Percentiles rank a stretch among this genome's conserved stretches.
These are phyloP conservation scores for Sinocyclocheilus maitianheensis DNA, from an alignment of 2,113 vertebrate genomes.

Conservation along the genomic window DNA sequence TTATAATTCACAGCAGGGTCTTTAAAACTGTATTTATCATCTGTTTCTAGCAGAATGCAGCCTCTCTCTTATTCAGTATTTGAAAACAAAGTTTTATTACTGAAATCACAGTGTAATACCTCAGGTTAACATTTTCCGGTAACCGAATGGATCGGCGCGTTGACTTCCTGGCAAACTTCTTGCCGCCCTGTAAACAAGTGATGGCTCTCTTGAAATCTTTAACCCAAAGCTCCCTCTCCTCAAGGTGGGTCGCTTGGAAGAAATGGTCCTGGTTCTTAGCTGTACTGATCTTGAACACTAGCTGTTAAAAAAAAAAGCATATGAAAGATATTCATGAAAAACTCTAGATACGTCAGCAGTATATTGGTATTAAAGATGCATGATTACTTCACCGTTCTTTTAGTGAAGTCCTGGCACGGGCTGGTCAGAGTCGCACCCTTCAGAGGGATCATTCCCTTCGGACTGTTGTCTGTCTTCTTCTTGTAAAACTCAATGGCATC, in stretches of 20 bases:
- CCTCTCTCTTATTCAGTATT: not conserved
- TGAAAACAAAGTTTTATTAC: not conserved
- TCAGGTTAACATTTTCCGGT: conserved; percentile 85
- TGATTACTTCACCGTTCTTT: conserved; percentile 81
- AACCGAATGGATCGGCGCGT: conserved; percentile 89
- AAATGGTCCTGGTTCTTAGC: conserved; percentile 91
- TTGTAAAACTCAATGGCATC: conserved; percentile 94
- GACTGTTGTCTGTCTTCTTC: conserved; percentile 86
- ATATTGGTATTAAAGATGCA: not conserved
- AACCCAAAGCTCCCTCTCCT: conserved; percentile 94
- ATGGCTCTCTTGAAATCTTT: conserved; percentile 89
- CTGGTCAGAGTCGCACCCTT: conserved; percentile 83
- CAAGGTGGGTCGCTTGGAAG: conserved; percentile 91
- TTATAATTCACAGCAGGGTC: not conserved
- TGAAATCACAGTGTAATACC: conserved; percentile 67
- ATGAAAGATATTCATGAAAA: not conserved
- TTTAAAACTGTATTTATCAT: not conserved
- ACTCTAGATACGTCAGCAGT: not conserved
- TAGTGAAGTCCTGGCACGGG: conserved; percentile 90
- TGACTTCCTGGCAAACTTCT: conserved; percentile 90
- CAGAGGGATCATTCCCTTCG: conserved; percentile 95
- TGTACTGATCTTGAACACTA: conserved; percentile 89
- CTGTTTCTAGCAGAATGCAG: not conserved
- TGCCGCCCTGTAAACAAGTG: conserved; percentile 81
- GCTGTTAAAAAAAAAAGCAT: conserved; percentile 66